Evolutionary conservation across 2,797 vertebrate genomes (phyloP).

Genomic region (Odontamblyopus lacepedii): DNA sequence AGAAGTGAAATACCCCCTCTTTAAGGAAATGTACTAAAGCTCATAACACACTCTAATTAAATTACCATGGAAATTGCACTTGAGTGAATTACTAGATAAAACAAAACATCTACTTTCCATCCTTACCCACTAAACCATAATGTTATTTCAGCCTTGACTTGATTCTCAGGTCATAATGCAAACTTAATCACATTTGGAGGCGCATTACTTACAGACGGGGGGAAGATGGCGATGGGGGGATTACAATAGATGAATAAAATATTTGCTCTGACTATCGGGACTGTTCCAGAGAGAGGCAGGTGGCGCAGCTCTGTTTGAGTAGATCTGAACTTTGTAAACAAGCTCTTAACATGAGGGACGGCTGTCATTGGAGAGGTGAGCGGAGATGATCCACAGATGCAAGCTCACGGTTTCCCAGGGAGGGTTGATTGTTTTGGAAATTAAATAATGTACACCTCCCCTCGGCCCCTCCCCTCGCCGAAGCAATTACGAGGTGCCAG

Average conservation of each 20-base stretch:
- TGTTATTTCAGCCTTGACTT: constrained; percentile 8
- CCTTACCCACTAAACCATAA: background rate
- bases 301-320: constrained; percentile 13
- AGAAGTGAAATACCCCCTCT: too few relatives aligned
- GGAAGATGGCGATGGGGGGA: background rate
- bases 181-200: constrained; percentile 1
- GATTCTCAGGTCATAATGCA: background rate
- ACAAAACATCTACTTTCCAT: background rate
- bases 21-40: too few relatives aligned
- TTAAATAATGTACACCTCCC: constrained; percentile 42
- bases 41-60: background rate
- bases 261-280: constrained; percentile 26
- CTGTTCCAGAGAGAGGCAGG: constrained; percentile 25
- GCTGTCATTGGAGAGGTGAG: constrained; percentile 53
- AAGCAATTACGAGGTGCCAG: background rate
- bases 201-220: background rate
- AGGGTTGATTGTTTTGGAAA: constrained; percentile 60
- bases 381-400: constrained; percentile 49
- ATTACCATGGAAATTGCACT: background rate
- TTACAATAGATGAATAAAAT: constrained; percentile 49
- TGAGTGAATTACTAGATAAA: background rate
- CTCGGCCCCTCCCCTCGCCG: constrained; percentile 13
- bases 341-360: constrained; percentile 38
- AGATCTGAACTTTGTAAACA: constrained; percentile 43
- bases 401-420: constrained; percentile 53